These are phyloP conservation scores for Clarias fuscus DNA, from an alignment of 2,797 vertebrate species.

Conservation along the genomic window DNA sequence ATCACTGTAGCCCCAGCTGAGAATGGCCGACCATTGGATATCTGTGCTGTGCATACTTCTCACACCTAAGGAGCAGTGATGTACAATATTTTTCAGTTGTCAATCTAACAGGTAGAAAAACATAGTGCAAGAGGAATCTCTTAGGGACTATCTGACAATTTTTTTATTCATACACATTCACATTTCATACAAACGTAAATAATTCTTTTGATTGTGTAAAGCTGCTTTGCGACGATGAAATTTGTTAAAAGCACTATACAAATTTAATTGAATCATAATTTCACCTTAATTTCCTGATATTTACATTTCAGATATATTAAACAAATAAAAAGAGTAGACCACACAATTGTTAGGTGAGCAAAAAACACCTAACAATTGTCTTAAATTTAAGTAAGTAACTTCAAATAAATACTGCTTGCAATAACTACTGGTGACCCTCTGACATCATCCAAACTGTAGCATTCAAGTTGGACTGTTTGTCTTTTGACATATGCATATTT, in stretches of 20 bases:
- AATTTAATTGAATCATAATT: background rate
- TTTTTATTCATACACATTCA: too few species aligned
- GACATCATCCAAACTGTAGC: background rate
- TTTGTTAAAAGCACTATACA: too few species aligned
- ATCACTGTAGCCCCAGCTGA: constrained; percentile 98
- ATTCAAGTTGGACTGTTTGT: background rate
- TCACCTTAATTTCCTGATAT: background rate
- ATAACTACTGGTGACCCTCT: background rate
- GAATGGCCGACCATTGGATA: constrained; percentile 98
- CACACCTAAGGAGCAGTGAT: constrained; percentile 76
- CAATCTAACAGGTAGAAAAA: too few species aligned
- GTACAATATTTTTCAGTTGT: background rate
- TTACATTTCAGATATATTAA: background rate
- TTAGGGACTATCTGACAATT: too few species aligned
- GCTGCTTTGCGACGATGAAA: too few species aligned
- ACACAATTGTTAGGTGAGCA: background rate
- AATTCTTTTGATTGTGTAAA: too few species aligned
- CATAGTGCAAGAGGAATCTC: too few species aligned
- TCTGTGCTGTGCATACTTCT: constrained; percentile 98
- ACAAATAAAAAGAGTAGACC: background rate
- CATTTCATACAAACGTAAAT: too few species aligned
- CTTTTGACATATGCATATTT: background rate
- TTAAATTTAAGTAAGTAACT: background rate
- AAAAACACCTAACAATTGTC: background rate
- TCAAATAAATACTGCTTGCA: background rate